These are phyloP conservation scores for Drosophila seguyi DNA, from an alignment of 1,140 invertebrate species.

Conservation along the genomic window DNA sequence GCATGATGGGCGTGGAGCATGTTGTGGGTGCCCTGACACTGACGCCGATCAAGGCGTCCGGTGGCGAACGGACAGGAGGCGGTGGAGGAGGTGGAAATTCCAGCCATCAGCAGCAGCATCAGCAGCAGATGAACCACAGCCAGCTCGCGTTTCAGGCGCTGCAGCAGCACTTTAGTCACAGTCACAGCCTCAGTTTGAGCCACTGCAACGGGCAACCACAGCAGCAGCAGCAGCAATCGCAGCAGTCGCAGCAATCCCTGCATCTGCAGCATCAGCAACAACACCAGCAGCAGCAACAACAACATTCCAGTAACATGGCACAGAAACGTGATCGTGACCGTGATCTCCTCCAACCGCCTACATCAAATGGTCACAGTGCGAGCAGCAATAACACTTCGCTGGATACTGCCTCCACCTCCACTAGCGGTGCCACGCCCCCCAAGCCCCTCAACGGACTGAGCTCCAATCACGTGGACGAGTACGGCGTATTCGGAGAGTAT, in stretches of 20 bases:
- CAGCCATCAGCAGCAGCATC: constrained; percentile 43
- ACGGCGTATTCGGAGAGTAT: constrained; percentile 81
- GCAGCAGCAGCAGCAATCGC: constrained; percentile 23
- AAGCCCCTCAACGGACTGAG: constrained; percentile 39
- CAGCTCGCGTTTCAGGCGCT: constrained; percentile 77
- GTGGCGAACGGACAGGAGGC: constrained; percentile 7
- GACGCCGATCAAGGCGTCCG: constrained; percentile 66
- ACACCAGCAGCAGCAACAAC: constrained; percentile 30
- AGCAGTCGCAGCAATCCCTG: constrained; percentile 46
- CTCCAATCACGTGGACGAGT: constrained; percentile 73
- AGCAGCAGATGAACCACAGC: constrained; percentile 69
- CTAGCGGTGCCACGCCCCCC: constrained; percentile 47
- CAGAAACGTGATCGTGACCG: constrained; percentile 81
- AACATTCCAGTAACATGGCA: constrained; percentile 81
- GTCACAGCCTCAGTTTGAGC: constrained; percentile 51
- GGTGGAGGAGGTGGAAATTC: constrained; percentile 3
- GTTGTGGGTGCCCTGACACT: constrained; percentile 71
- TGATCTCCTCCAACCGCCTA: constrained; percentile 64
- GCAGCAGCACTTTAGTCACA: constrained; percentile 75
- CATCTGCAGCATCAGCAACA: constrained; percentile 39
- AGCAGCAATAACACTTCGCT: constrained; percentile 52
- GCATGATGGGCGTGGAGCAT: constrained; percentile 39
- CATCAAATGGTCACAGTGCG: constrained; percentile 48
- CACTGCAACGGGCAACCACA: constrained; percentile 41
- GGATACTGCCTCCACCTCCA: constrained; percentile 45